phyloP scores from a whole-genome alignment of 2,797 vertebrate species.

The Bradypus variegatus region DNA sequence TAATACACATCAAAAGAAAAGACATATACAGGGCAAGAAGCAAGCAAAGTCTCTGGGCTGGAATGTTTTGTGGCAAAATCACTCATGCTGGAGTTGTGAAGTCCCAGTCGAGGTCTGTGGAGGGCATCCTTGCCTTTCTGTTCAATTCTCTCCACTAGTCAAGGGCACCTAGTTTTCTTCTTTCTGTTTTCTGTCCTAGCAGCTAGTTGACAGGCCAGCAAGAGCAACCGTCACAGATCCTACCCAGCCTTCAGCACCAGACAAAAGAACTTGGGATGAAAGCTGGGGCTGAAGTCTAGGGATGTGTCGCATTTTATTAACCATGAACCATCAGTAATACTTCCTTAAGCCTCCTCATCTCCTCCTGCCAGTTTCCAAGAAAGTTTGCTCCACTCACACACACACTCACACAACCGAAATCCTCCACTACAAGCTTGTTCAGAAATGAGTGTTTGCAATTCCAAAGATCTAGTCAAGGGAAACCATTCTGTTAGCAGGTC shows the following conservation, averaged over 20 bases:
- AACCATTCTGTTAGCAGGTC: neutral
- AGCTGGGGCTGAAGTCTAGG: neutral
- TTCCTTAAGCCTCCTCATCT: slow-evolving; percentile 56
- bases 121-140: neutral
- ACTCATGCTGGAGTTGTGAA: neutral
- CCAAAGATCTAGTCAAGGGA: slow-evolving; percentile 37
- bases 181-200: slow-evolving; percentile 34
- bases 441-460: slow-evolving; percentile 41
- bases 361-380: slow-evolving; percentile 56
- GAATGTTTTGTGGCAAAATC: slow-evolving; percentile 22
- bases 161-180: neutral
- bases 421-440: slow-evolving; percentile 43
- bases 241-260: neutral
- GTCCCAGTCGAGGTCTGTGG: neutral
- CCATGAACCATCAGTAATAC: slow-evolving; percentile 45
- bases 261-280: neutral
- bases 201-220: slow-evolving; percentile 32
- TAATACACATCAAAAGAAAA: slow-evolving; percentile 33
- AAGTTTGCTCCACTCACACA: slow-evolving; percentile 42
- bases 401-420: slow-evolving; percentile 50
- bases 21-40: neutral
- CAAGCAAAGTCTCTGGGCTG: slow-evolving; percentile 5
- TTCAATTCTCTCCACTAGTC: slow-evolving; percentile 18
- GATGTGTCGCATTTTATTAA: neutral
- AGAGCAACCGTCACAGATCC: neutral